phyloP scores from a whole-genome alignment of 2,888 invertebrate genomes.

The Dryococelus australis region DNA sequence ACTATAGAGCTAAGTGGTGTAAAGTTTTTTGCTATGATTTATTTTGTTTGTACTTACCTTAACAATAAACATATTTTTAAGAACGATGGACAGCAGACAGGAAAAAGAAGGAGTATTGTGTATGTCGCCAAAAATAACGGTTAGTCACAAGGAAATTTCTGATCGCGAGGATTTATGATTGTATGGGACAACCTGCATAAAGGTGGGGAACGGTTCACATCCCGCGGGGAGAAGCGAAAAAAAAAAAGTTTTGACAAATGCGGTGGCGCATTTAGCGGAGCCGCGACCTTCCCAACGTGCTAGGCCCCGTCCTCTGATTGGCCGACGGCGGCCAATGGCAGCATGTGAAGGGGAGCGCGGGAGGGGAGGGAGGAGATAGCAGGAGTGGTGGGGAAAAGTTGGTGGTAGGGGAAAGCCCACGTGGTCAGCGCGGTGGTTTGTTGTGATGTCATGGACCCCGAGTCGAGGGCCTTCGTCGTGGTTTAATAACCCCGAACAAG shows the following conservation, averaged over 20 bases:
- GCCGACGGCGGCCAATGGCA: background rate
- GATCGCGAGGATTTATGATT: no score
- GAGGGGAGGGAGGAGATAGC: background rate
- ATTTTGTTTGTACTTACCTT: no score
- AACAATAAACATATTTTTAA: no score
- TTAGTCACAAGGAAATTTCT: no score
- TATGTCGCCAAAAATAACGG: no score
- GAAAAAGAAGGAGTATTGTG: no score
- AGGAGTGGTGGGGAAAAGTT: background rate
- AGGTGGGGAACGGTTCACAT: background rate
- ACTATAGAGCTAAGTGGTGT: no score
- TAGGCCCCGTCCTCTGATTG: background rate
- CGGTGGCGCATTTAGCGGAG: background rate
- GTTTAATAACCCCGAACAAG: slow-evolving; percentile 8
- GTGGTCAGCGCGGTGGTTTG: background rate
- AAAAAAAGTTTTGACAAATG: background rate
- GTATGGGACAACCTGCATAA: background rate
- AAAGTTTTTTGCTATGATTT: no score
- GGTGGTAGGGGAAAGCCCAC: background rate
- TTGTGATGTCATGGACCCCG: background rate
- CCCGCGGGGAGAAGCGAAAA: background rate
- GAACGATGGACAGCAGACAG: no score
- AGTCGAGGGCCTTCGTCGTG: background rate
- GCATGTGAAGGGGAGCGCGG: background rate
- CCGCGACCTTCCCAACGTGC: slow-evolving; percentile 2